Evolutionary conservation across 2,888 invertebrate genomes (phyloP).

Genomic region (Acronicta leporina): DNA sequence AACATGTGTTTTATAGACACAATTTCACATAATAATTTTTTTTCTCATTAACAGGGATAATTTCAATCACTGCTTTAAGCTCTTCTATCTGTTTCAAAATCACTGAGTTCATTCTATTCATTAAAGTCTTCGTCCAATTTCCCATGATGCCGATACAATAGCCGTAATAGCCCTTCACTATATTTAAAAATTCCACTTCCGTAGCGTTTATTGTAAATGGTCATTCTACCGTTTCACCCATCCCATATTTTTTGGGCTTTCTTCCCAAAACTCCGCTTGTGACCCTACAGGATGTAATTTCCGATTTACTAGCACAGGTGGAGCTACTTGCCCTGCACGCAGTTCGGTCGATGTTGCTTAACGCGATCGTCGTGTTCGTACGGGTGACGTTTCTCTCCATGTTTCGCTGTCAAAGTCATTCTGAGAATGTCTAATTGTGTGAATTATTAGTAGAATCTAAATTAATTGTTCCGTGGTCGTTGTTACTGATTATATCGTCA

Average conservation of each 20-base stretch:
- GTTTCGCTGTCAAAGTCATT: conserved; percentile 80
- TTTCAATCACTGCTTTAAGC: neutral
- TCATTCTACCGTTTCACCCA: conserved; percentile 83
- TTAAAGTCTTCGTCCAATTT: conserved; percentile 35
- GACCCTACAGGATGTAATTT: conserved; percentile 79
- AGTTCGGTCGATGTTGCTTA: conserved; percentile 69
- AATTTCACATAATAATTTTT: neutral
- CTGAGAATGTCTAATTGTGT: conserved; percentile 71
- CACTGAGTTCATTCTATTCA: conserved; percentile 24
- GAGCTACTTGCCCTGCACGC: conserved; percentile 75
- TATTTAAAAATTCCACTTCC: conserved; percentile 73
- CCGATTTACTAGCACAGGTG: conserved; percentile 77
- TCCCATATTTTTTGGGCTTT: conserved; percentile 76
- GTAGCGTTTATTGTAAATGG: conserved; percentile 73
- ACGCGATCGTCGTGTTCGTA: conserved; percentile 60
- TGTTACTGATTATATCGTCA: conserved; percentile 58
- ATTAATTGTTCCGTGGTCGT: conserved; percentile 60
- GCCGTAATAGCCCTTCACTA: conserved; percentile 66
- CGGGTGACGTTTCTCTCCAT: conserved; percentile 81
- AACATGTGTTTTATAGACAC: neutral
- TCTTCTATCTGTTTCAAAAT: conserved; percentile 21
- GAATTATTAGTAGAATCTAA: conserved; percentile 66
- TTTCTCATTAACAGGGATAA: conserved; percentile 10
- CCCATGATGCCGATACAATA: conserved; percentile 61
- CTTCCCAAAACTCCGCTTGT: conserved; percentile 70